These are phyloP conservation scores for Archivesica marissinica DNA, from an alignment of 1,140 invertebrate genomes.

Conservation along the genomic window DNA sequence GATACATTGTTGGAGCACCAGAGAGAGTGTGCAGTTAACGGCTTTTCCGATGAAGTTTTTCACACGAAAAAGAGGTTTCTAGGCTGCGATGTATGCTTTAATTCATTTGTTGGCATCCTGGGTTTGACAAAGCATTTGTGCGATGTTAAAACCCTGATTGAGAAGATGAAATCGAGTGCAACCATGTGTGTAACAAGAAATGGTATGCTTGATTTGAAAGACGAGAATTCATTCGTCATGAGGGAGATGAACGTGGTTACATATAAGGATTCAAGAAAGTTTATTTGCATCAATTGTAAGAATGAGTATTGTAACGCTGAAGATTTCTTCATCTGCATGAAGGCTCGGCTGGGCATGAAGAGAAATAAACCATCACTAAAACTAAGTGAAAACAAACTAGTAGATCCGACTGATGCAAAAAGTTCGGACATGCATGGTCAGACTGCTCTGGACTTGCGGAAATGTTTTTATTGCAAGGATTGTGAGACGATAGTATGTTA, in stretches of 20 bases:
- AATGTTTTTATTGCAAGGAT: slow-evolving; percentile 1
- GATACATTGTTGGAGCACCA: not conserved
- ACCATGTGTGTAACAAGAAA: not conserved
- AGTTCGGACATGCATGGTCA: not conserved
- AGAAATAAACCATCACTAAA: not conserved
- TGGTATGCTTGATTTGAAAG: slow-evolving; percentile 6
- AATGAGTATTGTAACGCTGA: slow-evolving; percentile 25
- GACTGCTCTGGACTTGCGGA: not conserved
- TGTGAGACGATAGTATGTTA: slow-evolving; percentile 19
- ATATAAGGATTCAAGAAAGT: not conserved
- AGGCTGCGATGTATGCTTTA: slow-evolving; percentile 7
- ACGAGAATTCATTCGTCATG: not conserved
- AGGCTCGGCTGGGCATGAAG: not conserved
- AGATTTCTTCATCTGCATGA: slow-evolving; percentile 7
- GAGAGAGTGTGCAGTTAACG: not conserved
- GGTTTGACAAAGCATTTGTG: not conserved
- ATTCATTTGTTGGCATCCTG: not conserved
- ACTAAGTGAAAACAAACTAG: not conserved
- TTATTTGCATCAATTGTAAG: slow-evolving; percentile 8
- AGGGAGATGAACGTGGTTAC: not conserved
- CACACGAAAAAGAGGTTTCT: not conserved
- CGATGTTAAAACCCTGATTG: not conserved
- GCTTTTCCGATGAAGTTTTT: not conserved
- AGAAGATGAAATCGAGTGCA: not conserved
- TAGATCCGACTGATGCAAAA: not conserved